phyloP scores from a whole-genome alignment of 2,797 vertebrate genomes.

The Melanotaenia parkinsoni region DNA sequence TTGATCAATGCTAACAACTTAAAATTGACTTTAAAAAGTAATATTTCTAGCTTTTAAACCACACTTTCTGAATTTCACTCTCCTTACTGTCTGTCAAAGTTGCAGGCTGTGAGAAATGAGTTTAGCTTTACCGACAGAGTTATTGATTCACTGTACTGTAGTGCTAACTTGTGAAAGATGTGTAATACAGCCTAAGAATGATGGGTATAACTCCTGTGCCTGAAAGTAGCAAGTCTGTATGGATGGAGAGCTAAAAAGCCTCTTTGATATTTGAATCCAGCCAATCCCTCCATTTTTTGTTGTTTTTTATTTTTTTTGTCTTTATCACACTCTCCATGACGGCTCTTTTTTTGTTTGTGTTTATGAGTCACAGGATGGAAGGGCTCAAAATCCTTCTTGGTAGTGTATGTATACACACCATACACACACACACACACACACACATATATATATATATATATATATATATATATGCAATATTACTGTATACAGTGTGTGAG shows the following conservation, averaged over 20 bases:
- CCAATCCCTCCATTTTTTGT: neutral
- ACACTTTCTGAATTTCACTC: slow-evolving; percentile 32
- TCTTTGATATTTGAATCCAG: slow-evolving; percentile 39
- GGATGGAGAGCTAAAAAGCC: slow-evolving; percentile 19
- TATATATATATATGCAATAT: neutral
- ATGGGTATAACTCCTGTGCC: neutral
- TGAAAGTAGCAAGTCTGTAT: slow-evolving; percentile 11
- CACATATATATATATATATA: neutral
- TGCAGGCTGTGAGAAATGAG: slow-evolving; percentile 13
- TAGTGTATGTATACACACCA: too few relatives aligned
- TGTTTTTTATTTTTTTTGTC: neutral
- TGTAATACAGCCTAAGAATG: slow-evolving; percentile 14
- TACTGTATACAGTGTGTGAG: slow-evolving; percentile 5
- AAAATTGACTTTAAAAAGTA: slow-evolving; percentile 32
- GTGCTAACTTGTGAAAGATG: slow-evolving; percentile 27
- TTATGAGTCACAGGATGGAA: slow-evolving; percentile 31
- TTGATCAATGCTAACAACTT: slow-evolving; percentile 40
- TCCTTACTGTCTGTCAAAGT: neutral
- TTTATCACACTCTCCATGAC: slow-evolving; percentile 2
- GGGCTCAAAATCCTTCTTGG: slow-evolving; percentile 21
- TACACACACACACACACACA: neutral
- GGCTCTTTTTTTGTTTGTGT: slow-evolving; percentile 6
- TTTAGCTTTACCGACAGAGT: slow-evolving; percentile 19
- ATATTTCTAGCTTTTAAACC: slow-evolving; percentile 39
- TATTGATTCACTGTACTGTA: slow-evolving; percentile 33